phyloP scores from a whole-genome alignment of 2,797 vertebrate species.

The Cossypha polioptera region DNA sequence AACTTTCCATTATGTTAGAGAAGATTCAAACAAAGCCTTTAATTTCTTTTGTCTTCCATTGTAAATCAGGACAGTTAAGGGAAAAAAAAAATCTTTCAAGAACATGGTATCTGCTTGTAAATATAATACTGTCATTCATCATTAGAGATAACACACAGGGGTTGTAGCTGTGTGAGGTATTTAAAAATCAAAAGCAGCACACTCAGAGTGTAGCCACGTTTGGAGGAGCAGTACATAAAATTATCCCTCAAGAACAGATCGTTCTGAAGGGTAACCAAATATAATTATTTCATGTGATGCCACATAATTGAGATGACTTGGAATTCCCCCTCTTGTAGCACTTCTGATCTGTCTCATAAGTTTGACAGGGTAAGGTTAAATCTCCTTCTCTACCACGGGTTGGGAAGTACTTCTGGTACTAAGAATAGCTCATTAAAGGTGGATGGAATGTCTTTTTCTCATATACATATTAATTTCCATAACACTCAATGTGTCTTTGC shows the following conservation, averaged over 20 bases:
- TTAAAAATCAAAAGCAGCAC: constrained; percentile 52
- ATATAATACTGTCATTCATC: not conserved
- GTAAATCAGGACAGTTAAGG: not conserved
- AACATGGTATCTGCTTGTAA: not conserved
- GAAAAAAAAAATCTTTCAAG: not conserved
- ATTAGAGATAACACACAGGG: not conserved
- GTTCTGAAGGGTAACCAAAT: constrained; percentile 33
- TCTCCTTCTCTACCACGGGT: not conserved
- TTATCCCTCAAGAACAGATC: not conserved
- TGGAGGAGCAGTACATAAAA: constrained; percentile 4
- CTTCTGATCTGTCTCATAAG: constrained; percentile 13
- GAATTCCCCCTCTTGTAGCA: constrained; percentile 44
- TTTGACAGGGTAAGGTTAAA: constrained; percentile 34
- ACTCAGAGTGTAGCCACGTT: not conserved
- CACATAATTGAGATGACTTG: constrained; percentile 44
- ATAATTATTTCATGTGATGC: constrained; percentile 55
- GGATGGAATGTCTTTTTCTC: not conserved
- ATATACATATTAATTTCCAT: constrained; percentile 6
- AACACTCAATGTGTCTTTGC: constrained; percentile 12
- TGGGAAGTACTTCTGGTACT: constrained; percentile 25
- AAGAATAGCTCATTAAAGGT: constrained; percentile 60
- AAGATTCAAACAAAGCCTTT: constrained; percentile 3
- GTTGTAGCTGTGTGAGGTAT: constrained; percentile 28
- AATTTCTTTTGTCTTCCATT: constrained; percentile 7
- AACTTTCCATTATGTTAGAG: not conserved